Base-by-base conservation (phyloP, 2,888 invertebrate species). In the Andrena marginata region DNA sequence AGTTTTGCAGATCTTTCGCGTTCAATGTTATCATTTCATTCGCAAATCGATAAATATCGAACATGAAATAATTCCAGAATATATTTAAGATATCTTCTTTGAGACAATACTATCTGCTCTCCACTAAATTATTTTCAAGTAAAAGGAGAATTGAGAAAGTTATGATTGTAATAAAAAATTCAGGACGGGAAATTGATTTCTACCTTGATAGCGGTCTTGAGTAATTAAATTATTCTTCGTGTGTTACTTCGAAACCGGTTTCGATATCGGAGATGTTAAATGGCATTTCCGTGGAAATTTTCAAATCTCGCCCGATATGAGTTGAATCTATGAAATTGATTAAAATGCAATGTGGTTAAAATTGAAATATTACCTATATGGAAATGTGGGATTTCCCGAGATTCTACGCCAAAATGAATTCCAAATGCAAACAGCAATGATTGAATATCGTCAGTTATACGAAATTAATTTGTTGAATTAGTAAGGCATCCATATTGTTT, bases 151-250 rank as follows among this genome's bases (percentile, higher is more conserved):
- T 42, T 5, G 42, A 16, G 42, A 16, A 42, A 16, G 42, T 4
- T 42, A 16, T 42, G 42, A 16, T 42, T 5, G 42, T 16, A 16
- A 10, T 31, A n/a, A 48, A 48, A 42, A 20, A 42, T 42, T 29
- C 20, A 42, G n/a, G 16, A 3, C 4, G 20, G 20, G 16, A 31
- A 65, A 56, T 73, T 26, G 63, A 51, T 51, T 72, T 60, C 60
- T 31, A 60, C 16, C 29, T 16, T n/a, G 49, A 48, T 42, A 8
- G 13, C 20, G 26, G 42, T 29, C 59, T 56, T 26, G 59, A 51
- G 63, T 33, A 63, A 72, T 62, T 72, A 51, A 63, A 63, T 72
- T 56, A 73, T 73, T 31, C 64, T 65, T 56, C 35, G 29, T 29
- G 33, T 29, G 56, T 16, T 70, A 73, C 29, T 29, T 54, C 35